phyloP scores from a whole-genome alignment of 2,888 invertebrate genomes.

The Leucophora obtusa region DNA sequence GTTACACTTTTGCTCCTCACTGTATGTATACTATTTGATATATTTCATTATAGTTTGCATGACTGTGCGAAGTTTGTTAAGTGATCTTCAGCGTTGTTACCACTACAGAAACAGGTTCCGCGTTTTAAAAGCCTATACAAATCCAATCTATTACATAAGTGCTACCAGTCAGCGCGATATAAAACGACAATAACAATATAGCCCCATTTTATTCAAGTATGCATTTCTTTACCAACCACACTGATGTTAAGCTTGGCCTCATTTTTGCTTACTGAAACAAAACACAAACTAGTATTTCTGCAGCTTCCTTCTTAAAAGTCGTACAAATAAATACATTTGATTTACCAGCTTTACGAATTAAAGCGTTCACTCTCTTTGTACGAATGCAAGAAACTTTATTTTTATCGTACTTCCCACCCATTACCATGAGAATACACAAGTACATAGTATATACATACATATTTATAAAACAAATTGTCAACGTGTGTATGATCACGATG shows the following conservation, averaged over 20 bases:
- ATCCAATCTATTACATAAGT: conserved; percentile 11
- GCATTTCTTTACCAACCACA: neutral
- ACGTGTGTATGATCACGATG: neutral
- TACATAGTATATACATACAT: too few relatives aligned
- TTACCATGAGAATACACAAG: too few relatives aligned
- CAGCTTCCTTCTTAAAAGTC: neutral
- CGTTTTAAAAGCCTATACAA: neutral
- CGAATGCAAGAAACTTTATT: neutral
- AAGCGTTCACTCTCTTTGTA: neutral
- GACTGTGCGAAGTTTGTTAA: neutral
- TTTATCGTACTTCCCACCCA: too few relatives aligned
- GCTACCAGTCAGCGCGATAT: neutral
- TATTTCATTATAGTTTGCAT: too few relatives aligned
- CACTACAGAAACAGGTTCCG: neutral
- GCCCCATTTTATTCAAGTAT: neutral
- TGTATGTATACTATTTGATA: too few relatives aligned
- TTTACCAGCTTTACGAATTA: neutral
- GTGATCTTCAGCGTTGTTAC: neutral
- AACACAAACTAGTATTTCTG: neutral
- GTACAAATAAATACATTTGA: too few relatives aligned
- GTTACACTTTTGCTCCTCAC: too few relatives aligned
- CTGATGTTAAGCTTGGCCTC: conserved; percentile 20
- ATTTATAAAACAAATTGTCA: too few relatives aligned
- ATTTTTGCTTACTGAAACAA: conserved; percentile 4
- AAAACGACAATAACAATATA: neutral